phyloP scores from a whole-genome alignment of 2,113 vertebrate genomes.

The Opisthocomus hoazin region DNA sequence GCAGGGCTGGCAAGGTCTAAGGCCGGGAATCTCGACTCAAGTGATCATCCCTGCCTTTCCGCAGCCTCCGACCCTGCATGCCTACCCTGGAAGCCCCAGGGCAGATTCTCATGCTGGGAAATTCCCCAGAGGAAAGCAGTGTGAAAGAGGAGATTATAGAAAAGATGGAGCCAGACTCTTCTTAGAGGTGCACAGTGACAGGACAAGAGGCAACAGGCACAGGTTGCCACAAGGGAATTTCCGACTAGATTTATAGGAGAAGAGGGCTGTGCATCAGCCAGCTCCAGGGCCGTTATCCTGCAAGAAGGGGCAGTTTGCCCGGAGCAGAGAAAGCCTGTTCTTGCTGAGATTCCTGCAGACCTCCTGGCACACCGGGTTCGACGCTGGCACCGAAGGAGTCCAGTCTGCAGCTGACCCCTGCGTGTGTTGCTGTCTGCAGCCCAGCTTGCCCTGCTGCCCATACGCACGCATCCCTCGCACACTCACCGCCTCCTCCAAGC shows the following conservation, averaged over 20 bases:
- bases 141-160: not conserved
- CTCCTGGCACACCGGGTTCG: not conserved
- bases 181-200: not conserved
- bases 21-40: not conserved
- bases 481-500: constrained; percentile 14
- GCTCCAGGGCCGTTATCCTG: not conserved
- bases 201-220: not conserved
- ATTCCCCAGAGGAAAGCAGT: not conserved
- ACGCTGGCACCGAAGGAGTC: fast-evolving
- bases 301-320: not conserved
- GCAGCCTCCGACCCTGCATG: not conserved
- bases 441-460: not conserved
- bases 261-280: not conserved
- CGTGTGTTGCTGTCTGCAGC: not conserved
- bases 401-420: not conserved
- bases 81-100: not conserved
- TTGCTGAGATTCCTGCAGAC: not conserved
- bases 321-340: not conserved
- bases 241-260: not conserved
- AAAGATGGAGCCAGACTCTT: not conserved
- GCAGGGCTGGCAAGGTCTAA: not conserved
- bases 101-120: not conserved
- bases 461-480: fast-evolving
- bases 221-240: not conserved
- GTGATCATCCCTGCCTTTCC: not conserved